Conservation (phyloP, 2,888 invertebrate genomes). For the Sphecodes monilicornis region DNA sequence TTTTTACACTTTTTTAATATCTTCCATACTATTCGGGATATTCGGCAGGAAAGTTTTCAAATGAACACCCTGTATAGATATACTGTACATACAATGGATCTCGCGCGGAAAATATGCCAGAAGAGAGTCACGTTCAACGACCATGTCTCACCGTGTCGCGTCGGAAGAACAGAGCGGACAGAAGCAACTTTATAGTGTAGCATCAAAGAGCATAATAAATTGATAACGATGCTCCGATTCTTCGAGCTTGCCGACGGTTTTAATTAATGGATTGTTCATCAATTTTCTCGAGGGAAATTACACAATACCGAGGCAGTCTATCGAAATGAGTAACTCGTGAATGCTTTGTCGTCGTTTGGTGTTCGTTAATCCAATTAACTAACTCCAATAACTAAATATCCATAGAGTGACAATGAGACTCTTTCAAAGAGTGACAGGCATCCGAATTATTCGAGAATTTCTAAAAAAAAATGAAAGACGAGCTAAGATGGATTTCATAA, state of each 20-base stretch:
- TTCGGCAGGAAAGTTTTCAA: too few relatives aligned
- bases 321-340: conserved; percentile 3
- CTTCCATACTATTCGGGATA: too few relatives aligned
- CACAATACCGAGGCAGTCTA: neutral
- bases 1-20: too few relatives aligned
- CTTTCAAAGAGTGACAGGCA: neutral
- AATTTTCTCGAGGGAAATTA: conserved; percentile 7
- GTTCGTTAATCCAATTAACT: conserved; percentile 25
- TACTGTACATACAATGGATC: too few relatives aligned
- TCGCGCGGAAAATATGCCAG: neutral
- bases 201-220: neutral
- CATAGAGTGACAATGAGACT: neutral
- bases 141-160: too few relatives aligned
- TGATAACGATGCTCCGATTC: neutral
- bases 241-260: neutral
- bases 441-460: neutral
- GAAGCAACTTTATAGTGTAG: neutral
- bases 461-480: neutral
- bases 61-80: too few relatives aligned
- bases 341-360: neutral
- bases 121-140: neutral
- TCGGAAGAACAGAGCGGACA: neutral
- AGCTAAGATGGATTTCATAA: neutral
- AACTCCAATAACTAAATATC: too few relatives aligned
- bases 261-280: conserved; percentile 12